A percentile compares a stretch with the other conserved stretches of the same genome.
phyloP scores from a whole-genome alignment of 2,797 vertebrate genomes.

The Chromis chromis region DNA sequence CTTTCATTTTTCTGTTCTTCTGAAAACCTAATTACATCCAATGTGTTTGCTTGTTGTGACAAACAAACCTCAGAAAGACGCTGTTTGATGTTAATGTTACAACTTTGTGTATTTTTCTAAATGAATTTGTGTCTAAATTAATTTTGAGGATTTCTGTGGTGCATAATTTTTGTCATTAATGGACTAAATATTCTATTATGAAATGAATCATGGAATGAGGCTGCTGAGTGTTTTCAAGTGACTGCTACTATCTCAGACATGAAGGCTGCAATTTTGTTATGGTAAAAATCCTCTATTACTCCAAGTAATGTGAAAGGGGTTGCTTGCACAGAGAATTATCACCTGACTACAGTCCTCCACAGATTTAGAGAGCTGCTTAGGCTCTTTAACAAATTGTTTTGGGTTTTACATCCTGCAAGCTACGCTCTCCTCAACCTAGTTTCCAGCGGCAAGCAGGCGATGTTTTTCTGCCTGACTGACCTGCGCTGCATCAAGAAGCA shows the following conservation, averaged over 20 bases:
- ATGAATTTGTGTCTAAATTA: background rate
- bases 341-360: background rate
- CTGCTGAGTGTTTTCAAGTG: background rate
- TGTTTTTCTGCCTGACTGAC: background rate
- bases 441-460: conserved; percentile 7
- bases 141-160: background rate
- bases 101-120: background rate
- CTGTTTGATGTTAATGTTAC: background rate
- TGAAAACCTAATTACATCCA: background rate
- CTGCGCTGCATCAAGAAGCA: background rate
- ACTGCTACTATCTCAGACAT: too few relatives aligned
- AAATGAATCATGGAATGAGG: background rate
- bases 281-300: background rate
- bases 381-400: background rate
- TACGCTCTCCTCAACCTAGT: background rate
- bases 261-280: background rate
- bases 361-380: background rate
- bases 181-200: background rate
- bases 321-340: background rate
- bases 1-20: background rate
- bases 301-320: background rate
- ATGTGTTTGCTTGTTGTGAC: background rate
- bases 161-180: background rate
- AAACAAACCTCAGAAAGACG: background rate
- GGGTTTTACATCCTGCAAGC: background rate